Base-by-base conservation (phyloP, 1,140 invertebrate genomes). In the Cydia pomonella region DNA sequence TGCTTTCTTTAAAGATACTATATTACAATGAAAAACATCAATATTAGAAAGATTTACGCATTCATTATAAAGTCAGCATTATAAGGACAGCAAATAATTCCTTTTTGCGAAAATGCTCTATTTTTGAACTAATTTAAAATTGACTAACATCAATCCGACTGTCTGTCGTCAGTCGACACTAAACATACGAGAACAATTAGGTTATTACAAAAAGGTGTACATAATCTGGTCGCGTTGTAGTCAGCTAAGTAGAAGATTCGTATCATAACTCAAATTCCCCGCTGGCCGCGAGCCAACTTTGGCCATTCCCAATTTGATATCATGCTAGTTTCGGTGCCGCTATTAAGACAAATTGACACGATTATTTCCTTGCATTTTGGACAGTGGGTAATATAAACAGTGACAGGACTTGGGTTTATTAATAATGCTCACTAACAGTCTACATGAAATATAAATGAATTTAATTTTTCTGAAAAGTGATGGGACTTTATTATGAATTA, bases 221-320 rank as follows among this genome's bases (percentile, higher is more conserved):
- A 69, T 69, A 69, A 69, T 69, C 7, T 12, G 23, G 0, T 29
- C 25, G 63, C 64, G 4, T 33, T 38, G 64, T 38, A 69, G 64
- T n/a, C 64, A 69, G 29, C 64, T 69, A 21, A 69, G 64, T 69
- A 33, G 64, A 69, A 41, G 64, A 69, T 69, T 69, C 64, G 29
- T 27, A 38, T 69, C 64, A 69, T 69, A 69, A 69, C 64, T 69
- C 64, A 69, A 38, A 69, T 69, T 69, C 64, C 64, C 18, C 5
- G 27, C 29, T 69, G 64, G 64, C 64, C 64, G n/a, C 16, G 27
- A 7, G 64, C 64, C 64, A 69, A 69, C 64, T 21, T 21, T n/a
- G 29, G 64, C n/a, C 64, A 69, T 69, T 41, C 29, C 64, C 64
- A 69, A 69, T 69, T 69, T 33, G 64, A 69, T 69, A 69, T 69